Conservation (phyloP, 1,140 invertebrate species). For the Sminthurides bifidus region DNA sequence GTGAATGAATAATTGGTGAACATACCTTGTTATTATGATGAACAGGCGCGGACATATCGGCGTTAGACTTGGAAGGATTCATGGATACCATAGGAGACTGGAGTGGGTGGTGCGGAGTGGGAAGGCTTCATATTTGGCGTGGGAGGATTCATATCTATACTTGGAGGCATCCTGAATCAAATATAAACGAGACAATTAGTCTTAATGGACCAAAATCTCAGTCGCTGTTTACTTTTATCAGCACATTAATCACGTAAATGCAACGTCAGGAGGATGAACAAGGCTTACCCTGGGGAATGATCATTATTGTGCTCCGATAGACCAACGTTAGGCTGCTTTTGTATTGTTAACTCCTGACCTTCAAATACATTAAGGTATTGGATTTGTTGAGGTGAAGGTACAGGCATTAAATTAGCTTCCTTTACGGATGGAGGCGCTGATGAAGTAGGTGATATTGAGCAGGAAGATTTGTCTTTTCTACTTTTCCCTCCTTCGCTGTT, state of each 20-base stretch:
- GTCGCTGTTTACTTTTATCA: background rate
- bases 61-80: slow-evolving; percentile 20
- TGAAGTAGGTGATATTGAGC: slow-evolving; percentile 31
- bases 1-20: no score
- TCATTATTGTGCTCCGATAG: slow-evolving; percentile 49
- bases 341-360: slow-evolving; percentile 90
- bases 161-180: slow-evolving; percentile 32
- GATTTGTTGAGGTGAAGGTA: slow-evolving; percentile 90
- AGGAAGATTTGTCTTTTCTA: slow-evolving; percentile 32
- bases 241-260: no score
- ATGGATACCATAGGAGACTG: slow-evolving; percentile 22
- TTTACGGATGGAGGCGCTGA: slow-evolving; percentile 41
- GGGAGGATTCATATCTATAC: slow-evolving; percentile 32
- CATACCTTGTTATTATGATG: slow-evolving; percentile 18
- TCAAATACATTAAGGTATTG: slow-evolving; percentile 90
- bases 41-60: slow-evolving; percentile 17
- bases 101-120: slow-evolving; percentile 29
- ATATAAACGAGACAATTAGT: background rate
- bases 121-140: slow-evolving; percentile 28
- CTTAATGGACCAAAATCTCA: background rate
- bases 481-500: slow-evolving; percentile 31
- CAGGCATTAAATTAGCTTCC: slow-evolving; percentile 86
- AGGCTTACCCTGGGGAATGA: slow-evolving; percentile 35
- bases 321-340: slow-evolving; percentile 88
- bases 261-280: background rate